Conservation (phyloP, 1,140 invertebrate species). For the Anastatus disparis region DNA sequence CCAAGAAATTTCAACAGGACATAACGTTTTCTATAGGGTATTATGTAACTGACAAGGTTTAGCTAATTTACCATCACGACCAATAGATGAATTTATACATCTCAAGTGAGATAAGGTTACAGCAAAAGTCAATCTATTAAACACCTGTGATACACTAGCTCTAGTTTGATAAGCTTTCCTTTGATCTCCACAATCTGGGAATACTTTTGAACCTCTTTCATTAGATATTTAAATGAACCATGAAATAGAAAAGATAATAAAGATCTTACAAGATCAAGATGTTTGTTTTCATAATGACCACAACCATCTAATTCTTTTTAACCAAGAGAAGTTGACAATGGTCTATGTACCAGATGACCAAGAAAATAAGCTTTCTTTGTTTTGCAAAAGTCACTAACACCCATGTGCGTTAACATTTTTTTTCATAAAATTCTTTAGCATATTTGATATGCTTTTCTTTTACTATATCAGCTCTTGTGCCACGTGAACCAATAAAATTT, state of each 20-base stretch:
- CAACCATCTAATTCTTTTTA: constrained; percentile 96
- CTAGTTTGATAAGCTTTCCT: constrained; percentile 51
- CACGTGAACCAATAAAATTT: constrained; percentile 96
- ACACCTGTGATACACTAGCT: constrained; percentile 53
- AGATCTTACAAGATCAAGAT: constrained; percentile 95
- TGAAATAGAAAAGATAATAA: constrained; percentile 94
- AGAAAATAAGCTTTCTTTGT: constrained; percentile 98
- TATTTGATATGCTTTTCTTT: constrained; percentile 99
- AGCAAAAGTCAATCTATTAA: constrained; percentile 52
- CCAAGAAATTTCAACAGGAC: constrained; percentile 52
- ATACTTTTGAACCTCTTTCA: constrained; percentile 96
- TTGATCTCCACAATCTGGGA: constrained; percentile 75
- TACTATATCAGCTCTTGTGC: constrained; percentile 94
- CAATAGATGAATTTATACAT: constrained; percentile 52
- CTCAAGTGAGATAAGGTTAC: constrained; percentile 52
- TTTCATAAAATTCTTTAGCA: constrained; percentile 98
- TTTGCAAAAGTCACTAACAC: constrained; percentile 98
- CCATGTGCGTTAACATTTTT: constrained; percentile 99
- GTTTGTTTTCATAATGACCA: constrained; percentile 99
- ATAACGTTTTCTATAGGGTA: constrained; percentile 53
- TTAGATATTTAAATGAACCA: constrained; percentile 90
- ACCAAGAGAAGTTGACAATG: constrained; percentile 94
- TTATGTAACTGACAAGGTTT: constrained; percentile 55
- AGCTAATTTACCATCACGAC: constrained; percentile 52
- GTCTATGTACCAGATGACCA: constrained; percentile 97